Conservation (phyloP, 2,113 vertebrate genomes). For the Monopterus albus region DNA sequence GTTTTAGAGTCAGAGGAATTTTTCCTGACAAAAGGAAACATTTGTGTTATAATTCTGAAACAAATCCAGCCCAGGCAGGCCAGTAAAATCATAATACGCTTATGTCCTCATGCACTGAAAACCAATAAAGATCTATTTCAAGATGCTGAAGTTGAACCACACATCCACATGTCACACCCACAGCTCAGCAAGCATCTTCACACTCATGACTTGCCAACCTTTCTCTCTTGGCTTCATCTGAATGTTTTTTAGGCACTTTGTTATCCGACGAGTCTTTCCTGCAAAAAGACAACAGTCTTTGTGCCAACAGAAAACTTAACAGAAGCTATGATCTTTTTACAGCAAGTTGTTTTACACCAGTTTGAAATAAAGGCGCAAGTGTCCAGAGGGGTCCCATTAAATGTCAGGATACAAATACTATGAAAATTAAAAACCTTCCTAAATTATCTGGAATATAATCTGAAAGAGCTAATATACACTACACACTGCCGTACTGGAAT, state of each 20-base stretch:
- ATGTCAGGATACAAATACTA: not conserved
- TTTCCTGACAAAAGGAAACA: slow-evolving; percentile 73
- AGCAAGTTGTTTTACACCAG: not conserved
- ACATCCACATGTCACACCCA: slow-evolving; percentile 5
- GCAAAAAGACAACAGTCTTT: slow-evolving; percentile 59
- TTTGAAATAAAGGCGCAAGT: not conserved
- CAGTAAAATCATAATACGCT: not conserved
- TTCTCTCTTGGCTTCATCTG: slow-evolving; percentile 77
- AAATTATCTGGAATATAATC: not conserved
- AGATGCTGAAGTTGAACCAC: not conserved
- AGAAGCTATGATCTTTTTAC: not conserved
- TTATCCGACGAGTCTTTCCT: slow-evolving; percentile 78
- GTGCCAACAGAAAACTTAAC: not conserved
- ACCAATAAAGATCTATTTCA: not conserved
- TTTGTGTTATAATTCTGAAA: slow-evolving; percentile 28
- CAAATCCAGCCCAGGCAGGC: not conserved
- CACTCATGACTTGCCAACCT: slow-evolving; percentile 67
- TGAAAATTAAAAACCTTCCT: not conserved
- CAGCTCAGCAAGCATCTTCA: not conserved
- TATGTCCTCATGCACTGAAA: not conserved
- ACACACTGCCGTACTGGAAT: not conserved
- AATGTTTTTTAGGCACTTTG: slow-evolving; percentile 74
- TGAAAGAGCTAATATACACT: not conserved
- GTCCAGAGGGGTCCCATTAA: not conserved
- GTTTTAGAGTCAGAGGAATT: slow-evolving; percentile 75